Evolutionary conservation across 2,113 vertebrate genomes (phyloP), one percentile per base, ranked within the genome.

Genomic region (Silurus asotus): DNA sequence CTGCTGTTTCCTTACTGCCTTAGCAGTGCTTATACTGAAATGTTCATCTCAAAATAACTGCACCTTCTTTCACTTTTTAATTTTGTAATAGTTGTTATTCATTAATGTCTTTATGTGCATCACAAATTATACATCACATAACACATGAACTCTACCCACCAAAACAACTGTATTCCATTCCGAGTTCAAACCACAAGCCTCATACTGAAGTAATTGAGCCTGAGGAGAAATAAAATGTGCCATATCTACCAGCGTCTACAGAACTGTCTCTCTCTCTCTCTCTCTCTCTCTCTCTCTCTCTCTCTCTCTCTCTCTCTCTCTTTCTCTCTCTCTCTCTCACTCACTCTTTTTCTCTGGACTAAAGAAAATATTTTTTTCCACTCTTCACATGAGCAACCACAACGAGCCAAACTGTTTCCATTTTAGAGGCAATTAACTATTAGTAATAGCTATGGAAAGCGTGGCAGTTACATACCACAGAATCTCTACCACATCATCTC

Each of bases 371-470:
- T 45, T 28, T 81, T 74, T 74, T 23, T 15, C 17, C 64, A 11
- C 10, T 13, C 9, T 25, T 8, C 74, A 61, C 74, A 86, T 80
- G 10, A 58, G 72, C 20, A 70, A 62, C 78, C 77, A 74, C 37
- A 90, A 85, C 86, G 81, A 67, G 88, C 88, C 87, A 88, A 92
- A 91, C 90, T 91, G 90, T 93, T 93, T 94, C 92, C 90, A 92
- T 93, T 92, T 93, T 89, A 89, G 89, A 91, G 92, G 87, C 86
- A 92, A 93, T 92, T 91, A 92, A 90, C 89, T 88, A 88, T 89
- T 90, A 45, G 56, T 86, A 76, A 82, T 55, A 74, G 65, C 86
- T 14, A 19, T 90, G 88, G 91, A 93, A 92, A 92, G 61, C 90
- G 91, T 90, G 84, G 92, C 88, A 90, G 90, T 89, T 84, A 90